Evolutionary conservation across 2,113 vertebrate species (phyloP).

Genomic region (Pelvicachromis taeniatus): DNA sequence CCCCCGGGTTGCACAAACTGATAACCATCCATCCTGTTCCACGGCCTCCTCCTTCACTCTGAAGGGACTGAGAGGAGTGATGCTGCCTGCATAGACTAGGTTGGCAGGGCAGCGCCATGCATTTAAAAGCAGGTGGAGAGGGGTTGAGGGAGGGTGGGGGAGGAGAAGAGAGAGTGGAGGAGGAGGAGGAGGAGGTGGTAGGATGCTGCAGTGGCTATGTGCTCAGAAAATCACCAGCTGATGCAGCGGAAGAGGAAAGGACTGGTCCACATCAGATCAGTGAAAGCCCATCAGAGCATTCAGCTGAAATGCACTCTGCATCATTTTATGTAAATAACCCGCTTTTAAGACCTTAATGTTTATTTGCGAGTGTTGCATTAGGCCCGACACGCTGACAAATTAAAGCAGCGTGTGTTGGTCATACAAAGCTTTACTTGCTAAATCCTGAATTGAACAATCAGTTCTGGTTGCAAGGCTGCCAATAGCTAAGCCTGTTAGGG

Average conservation of each 20-base stretch:
- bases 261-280: conserved; percentile 43
- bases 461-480: conserved; percentile 52
- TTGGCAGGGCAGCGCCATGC: conserved; percentile 62
- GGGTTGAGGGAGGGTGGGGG: conserved; percentile 59
- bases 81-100: conserved; percentile 55
- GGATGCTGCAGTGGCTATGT: conserved; percentile 82
- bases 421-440: conserved; percentile 49
- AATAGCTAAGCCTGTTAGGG: conserved; percentile 67
- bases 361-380: background rate
- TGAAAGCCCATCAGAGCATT: conserved; percentile 38
- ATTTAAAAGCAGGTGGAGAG: conserved; percentile 76
- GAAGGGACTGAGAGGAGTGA: conserved; percentile 40
- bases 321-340: conserved; percentile 1
- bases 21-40: conserved; percentile 42
- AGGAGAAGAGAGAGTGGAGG: conserved; percentile 39
- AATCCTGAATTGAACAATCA: conserved; percentile 63
- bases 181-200: conserved; percentile 55
- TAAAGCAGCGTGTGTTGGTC: conserved; percentile 34
- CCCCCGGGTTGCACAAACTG: background rate
- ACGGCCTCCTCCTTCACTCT: conserved; percentile 13
- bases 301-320: conserved; percentile 14
- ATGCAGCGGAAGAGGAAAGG: conserved; percentile 75
- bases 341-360: background rate
- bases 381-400: conserved; percentile 26
- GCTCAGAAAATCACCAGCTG: conserved; percentile 79